Evolutionary conservation across 2,888 invertebrate genomes (phyloP).

Genomic region (Camponotus fellah): DNA sequence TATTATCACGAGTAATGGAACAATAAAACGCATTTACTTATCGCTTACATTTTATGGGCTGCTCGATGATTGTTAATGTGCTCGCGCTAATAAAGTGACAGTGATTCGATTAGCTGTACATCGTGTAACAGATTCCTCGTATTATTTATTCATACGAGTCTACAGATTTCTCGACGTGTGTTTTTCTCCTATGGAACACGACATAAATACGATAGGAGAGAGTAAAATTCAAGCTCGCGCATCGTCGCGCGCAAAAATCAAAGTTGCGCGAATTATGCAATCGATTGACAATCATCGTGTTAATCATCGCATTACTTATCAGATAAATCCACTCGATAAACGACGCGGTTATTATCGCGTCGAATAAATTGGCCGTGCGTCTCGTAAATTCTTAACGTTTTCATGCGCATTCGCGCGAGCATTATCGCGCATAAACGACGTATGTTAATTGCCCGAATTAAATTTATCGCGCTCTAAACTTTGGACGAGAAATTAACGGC

Average conservation of each 20-base stretch:
- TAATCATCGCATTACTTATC: constrained; percentile 19
- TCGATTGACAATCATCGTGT: constrained; percentile 18
- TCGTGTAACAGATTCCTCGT: not conserved
- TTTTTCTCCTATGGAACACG: not conserved
- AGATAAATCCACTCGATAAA: constrained; percentile 19
- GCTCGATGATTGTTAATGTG: not conserved
- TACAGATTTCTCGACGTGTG: not conserved
- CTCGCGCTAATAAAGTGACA: too few relatives aligned
- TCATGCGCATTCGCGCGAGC: constrained; percentile 23
- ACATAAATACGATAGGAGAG: not conserved
- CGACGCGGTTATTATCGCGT: constrained; percentile 50
- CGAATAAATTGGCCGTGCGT: constrained; percentile 27
- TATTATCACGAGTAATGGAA: not conserved
- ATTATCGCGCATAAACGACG: constrained; percentile 14
- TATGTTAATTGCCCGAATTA: constrained; percentile 26
- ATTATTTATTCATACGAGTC: not conserved
- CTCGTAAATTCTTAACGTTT: constrained; percentile 38
- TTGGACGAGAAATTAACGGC: constrained; percentile 8
- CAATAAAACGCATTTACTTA: not conserved
- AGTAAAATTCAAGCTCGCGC: too few relatives aligned
- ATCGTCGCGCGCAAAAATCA: too few relatives aligned
- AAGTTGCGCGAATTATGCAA: constrained; percentile 5
- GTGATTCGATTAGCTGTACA: constrained; percentile 1
- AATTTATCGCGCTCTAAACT: constrained; percentile 29
- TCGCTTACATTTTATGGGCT: not conserved